Percentiles rank a stretch among this genome's conserved stretches.
Conservation (phyloP, 1,140 invertebrate species). For the Zaprionus taronus region DNA sequence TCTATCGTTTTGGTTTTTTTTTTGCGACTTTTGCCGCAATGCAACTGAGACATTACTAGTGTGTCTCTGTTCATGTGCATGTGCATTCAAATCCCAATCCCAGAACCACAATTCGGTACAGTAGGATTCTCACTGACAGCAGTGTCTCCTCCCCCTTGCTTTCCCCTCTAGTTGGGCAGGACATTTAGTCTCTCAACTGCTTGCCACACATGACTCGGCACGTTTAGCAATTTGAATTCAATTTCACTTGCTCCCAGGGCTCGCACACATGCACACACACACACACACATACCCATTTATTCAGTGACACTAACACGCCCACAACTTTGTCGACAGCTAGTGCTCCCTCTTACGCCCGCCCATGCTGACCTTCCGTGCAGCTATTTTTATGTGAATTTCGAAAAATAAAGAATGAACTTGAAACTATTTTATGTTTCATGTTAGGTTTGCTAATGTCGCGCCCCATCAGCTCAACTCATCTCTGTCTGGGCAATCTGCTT, state of each 20-base stretch:
- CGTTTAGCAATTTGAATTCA: constrained; percentile 77
- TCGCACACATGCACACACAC: neutral
- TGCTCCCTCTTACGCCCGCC: neutral
- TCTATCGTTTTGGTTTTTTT: constrained; percentile 7
- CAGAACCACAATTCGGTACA: constrained; percentile 22
- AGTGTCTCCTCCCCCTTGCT: neutral
- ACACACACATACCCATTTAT: neutral
- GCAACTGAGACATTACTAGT: constrained; percentile 39
- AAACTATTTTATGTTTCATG: constrained; percentile 50
- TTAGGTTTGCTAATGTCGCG: constrained; percentile 6
- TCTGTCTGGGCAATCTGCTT: constrained; percentile 29
- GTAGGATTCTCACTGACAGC: neutral
- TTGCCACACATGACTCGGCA: constrained; percentile 62
- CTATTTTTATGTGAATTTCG: constrained; percentile 46
- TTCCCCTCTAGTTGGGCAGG: constrained; percentile 6
- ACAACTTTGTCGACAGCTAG: constrained; percentile 7
- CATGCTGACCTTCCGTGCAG: constrained; percentile 53
- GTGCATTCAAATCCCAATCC: constrained; percentile 42
- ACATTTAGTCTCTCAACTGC: constrained; percentile 42
- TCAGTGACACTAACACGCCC: constrained; percentile 1
- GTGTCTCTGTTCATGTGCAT: constrained; percentile 23
- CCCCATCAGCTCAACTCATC: constrained; percentile 11
- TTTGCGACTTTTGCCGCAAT: constrained; percentile 43
- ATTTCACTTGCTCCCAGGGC: constrained; percentile 62
- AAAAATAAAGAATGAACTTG: constrained; percentile 64